These are phyloP conservation scores for Linepithema humile DNA, from an alignment of 1,140 invertebrate genomes.

Conservation along the genomic window DNA sequence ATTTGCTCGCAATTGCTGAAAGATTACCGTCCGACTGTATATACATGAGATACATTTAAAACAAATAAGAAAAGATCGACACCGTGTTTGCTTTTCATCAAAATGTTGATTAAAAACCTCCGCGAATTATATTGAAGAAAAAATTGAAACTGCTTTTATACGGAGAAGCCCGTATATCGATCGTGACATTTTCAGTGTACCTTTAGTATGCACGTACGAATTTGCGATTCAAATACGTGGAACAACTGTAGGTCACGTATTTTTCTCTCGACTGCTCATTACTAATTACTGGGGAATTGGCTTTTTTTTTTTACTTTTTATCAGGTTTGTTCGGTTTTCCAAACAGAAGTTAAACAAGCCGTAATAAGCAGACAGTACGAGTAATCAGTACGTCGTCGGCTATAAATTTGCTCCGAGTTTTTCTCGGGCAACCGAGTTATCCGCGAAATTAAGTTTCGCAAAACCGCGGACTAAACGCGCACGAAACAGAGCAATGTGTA, in stretches of 20 bases:
- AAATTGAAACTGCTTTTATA: constrained; percentile 12
- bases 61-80: not conserved
- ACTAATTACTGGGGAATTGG: not conserved
- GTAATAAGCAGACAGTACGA: not conserved
- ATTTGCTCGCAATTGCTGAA: too few species aligned
- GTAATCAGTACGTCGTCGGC: constrained; percentile 26
- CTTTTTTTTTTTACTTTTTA: not conserved
- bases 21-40: not conserved
- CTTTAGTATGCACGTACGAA: not conserved
- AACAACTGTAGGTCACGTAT: not conserved
- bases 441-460: constrained; percentile 26
- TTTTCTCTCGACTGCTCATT: constrained; percentile 16
- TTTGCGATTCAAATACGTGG: not conserved
- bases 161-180: not conserved
- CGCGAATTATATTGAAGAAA: not conserved
- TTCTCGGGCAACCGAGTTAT: not conserved
- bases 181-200: constrained; percentile 15
- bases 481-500: not conserved
- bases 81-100: constrained; percentile 17
- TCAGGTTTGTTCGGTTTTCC: not conserved
- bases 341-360: not conserved
- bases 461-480: constrained; percentile 6
- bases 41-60: not conserved
- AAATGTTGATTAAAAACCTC: not conserved
- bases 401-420: not conserved